Conservation (phyloP, 2,113 vertebrate genomes). For the Cyanocitta stelleri region DNA sequence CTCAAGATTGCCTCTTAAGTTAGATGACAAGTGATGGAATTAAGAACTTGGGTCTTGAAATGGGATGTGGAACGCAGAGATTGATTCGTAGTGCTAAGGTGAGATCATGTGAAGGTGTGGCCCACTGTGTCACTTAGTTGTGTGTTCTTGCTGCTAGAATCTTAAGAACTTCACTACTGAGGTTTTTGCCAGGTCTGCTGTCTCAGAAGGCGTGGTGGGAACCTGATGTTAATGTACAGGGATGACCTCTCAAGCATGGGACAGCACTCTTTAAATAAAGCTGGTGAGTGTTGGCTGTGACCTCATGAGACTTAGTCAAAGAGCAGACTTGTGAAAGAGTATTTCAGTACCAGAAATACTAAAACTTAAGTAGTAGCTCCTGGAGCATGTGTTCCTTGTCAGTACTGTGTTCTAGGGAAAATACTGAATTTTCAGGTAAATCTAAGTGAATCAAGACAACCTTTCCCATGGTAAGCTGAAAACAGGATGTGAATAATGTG, state of each 20-base stretch:
- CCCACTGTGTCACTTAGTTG: not conserved
- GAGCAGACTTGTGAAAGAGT: not conserved
- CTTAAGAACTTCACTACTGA: not conserved
- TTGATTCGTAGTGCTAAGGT: not conserved
- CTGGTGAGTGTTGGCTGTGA: not conserved
- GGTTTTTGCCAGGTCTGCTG: not conserved
- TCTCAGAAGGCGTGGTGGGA: not conserved
- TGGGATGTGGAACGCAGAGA: not conserved
- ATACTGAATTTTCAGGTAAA: not conserved
- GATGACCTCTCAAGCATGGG: not conserved
- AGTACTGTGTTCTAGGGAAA: not conserved
- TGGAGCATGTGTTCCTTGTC: not conserved
- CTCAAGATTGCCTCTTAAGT: not conserved
- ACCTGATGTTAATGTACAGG: not conserved
- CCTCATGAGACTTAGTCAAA: not conserved
- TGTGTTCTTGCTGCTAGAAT: not conserved
- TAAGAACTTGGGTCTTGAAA: not conserved
- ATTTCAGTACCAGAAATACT: not conserved
- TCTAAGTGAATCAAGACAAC: not conserved
- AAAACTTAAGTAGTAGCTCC: not conserved
- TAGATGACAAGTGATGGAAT: not conserved
- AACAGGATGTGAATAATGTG: not conserved
- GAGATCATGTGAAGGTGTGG: not conserved
- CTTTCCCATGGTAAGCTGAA: not conserved
- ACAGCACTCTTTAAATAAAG: not conserved